Conservation (phyloP, 1,140 invertebrate genomes). For the Meloidogyne hapla region DNA sequence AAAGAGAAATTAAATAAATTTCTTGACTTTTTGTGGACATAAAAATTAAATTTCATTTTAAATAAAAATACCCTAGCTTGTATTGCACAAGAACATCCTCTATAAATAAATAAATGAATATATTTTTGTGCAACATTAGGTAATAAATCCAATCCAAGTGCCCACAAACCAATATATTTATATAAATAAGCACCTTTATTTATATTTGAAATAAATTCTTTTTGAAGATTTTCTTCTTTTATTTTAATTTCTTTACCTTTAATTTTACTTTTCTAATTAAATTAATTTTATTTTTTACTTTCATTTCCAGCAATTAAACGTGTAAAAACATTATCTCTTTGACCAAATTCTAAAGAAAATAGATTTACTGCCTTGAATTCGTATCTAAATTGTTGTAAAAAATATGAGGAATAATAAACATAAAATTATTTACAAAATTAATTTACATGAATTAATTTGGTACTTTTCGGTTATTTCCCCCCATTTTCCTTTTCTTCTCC, state of each 20-base stretch:
- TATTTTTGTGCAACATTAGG: not conserved
- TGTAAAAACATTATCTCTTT: constrained; percentile 6
- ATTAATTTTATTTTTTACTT: not conserved
- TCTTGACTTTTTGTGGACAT: too few relatives aligned
- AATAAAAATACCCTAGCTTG: constrained; percentile 9
- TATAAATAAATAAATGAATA: constrained; percentile 4
- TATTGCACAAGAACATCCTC: not conserved
- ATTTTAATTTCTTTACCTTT: not conserved
- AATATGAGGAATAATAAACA: too few relatives aligned
- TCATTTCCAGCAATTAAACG: not conserved
- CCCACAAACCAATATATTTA: constrained; percentile 10
- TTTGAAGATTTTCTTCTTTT: not conserved
- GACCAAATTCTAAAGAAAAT: not conserved
- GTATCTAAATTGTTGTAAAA: not conserved
- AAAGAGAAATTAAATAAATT: not conserved
- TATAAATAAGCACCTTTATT: not conserved
- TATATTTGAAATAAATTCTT: not conserved
- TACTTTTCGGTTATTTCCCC: too few relatives aligned
- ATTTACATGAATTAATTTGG: too few relatives aligned
- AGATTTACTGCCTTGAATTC: not conserved
- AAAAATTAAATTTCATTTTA: not conserved
- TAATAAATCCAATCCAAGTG: constrained; percentile 14
- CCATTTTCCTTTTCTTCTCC: too few relatives aligned
- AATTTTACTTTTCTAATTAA: not conserved
- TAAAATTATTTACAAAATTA: too few relatives aligned